Evolutionary conservation across 2,888 invertebrate species (phyloP).

Genomic region (Hydrotaea cyrtoneurina): DNA sequence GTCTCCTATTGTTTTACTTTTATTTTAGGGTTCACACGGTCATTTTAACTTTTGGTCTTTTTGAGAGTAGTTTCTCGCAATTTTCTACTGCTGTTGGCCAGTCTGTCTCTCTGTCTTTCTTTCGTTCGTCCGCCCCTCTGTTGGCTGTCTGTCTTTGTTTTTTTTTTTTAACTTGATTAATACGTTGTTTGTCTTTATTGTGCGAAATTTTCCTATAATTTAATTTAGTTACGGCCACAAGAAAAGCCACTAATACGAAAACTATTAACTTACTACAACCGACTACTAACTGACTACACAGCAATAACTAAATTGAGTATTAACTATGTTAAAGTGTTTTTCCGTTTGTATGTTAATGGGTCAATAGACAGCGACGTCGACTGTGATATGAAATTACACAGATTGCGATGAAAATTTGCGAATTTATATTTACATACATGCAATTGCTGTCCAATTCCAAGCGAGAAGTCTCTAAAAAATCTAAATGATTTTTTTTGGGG

Average conservation of each 20-base stretch:
- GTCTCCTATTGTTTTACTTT: background rate
- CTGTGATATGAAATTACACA: background rate
- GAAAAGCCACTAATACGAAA: conserved; percentile 24
- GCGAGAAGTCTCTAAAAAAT: background rate
- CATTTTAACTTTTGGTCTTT: conserved; percentile 23
- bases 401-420: background rate
- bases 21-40: conserved; percentile 46
- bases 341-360: conserved; percentile 26
- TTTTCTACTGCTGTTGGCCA: background rate
- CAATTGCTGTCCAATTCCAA: background rate
- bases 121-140: background rate
- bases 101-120: background rate
- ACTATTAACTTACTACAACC: background rate
- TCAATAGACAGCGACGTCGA: background rate
- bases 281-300: background rate
- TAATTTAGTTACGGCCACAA: conserved; percentile 28
- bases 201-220: conserved; percentile 39
- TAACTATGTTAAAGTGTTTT: background rate
- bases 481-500: too few species aligned
- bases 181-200: conserved; percentile 35
- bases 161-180: conserved; percentile 45
- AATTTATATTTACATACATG: background rate
- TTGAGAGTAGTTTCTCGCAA: conserved; percentile 3
- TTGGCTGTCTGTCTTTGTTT: conserved; percentile 25
- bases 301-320: conserved; percentile 11